A percentile compares a stretch with the other conserved stretches of the same genome.
phyloP scores from a whole-genome alignment of 2,888 invertebrate genomes.

The Thera obeliscata region DNA sequence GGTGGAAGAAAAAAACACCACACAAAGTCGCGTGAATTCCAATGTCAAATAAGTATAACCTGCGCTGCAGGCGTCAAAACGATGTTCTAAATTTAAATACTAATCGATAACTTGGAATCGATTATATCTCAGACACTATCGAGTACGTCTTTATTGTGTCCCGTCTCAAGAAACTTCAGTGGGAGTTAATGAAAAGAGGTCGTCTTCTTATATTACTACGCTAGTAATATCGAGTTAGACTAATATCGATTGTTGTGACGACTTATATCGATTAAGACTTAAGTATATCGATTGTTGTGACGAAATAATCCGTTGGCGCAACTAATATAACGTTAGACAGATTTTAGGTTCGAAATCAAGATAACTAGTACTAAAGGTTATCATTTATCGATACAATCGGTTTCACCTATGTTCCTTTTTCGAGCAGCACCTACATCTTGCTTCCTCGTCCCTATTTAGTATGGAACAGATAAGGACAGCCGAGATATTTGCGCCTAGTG shows the following conservation, averaged over 20 bases:
- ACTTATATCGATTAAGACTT: no score
- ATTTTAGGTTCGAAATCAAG: no score
- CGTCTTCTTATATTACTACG: slow-evolving; percentile 73
- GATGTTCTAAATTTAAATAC: slow-evolving; percentile 71
- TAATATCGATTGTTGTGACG: no score
- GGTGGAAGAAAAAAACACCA: no score
- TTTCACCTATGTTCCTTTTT: slow-evolving; percentile 73
- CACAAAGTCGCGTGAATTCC: no score
- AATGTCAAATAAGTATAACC: slow-evolving; percentile 30
- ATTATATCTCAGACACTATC: slow-evolving; percentile 53
- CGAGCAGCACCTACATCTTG: slow-evolving; percentile 51
- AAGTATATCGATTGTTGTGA: no score
- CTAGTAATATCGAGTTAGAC: no score
- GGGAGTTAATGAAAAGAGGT: slow-evolving; percentile 43
- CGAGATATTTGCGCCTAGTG: slow-evolving; percentile 47
- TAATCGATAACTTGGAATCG: slow-evolving; percentile 62
- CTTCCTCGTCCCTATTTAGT: slow-evolving; percentile 38
- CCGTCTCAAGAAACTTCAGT: background rate
- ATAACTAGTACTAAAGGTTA: no score
- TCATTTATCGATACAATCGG: slow-evolving; percentile 66
- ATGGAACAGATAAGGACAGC: slow-evolving; percentile 54
- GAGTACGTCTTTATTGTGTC: slow-evolving; percentile 49
- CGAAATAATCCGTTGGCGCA: no score
- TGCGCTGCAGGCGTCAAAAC: slow-evolving; percentile 66
- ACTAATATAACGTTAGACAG: no score